These are phyloP conservation scores for Eidolon helvum DNA, from an alignment of 2,113 vertebrate species.

Conservation along the genomic window DNA sequence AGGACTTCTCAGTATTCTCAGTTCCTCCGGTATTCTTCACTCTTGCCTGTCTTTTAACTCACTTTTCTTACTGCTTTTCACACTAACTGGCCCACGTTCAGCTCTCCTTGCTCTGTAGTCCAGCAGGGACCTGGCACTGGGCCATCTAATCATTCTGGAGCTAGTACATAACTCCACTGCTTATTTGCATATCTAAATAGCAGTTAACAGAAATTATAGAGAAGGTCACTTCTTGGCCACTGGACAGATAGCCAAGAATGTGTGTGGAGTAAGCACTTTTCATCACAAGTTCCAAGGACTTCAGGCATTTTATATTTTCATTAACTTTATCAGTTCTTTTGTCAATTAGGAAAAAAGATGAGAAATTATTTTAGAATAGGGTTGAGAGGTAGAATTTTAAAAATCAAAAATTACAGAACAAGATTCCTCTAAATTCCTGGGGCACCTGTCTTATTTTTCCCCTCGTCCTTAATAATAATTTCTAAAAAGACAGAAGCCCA, in stretches of 20 bases:
- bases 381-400: slow-evolving; percentile 23
- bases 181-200: slow-evolving; percentile 56
- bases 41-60: neutral
- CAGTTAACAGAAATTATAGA: slow-evolving; percentile 1
- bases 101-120: neutral
- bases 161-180: neutral
- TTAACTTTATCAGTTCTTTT: slow-evolving; percentile 57
- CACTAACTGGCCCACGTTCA: neutral
- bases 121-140: neutral
- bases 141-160: slow-evolving; percentile 13
- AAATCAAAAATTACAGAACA: slow-evolving; percentile 16
- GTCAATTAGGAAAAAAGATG: slow-evolving; percentile 20
- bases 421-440: neutral
- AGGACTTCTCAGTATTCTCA: neutral
- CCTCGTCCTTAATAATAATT: neutral
- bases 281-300: neutral
- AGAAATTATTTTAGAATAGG: slow-evolving; percentile 59
- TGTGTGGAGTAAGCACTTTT: neutral
- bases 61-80: neutral
- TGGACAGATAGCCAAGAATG: neutral
- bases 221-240: slow-evolving; percentile 40
- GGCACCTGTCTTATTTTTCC: neutral
- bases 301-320: slow-evolving; percentile 32
- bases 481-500: neutral
- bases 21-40: neutral